Conservation (phyloP, 2,797 vertebrate species). For the Clarias laeviceps region DNA sequence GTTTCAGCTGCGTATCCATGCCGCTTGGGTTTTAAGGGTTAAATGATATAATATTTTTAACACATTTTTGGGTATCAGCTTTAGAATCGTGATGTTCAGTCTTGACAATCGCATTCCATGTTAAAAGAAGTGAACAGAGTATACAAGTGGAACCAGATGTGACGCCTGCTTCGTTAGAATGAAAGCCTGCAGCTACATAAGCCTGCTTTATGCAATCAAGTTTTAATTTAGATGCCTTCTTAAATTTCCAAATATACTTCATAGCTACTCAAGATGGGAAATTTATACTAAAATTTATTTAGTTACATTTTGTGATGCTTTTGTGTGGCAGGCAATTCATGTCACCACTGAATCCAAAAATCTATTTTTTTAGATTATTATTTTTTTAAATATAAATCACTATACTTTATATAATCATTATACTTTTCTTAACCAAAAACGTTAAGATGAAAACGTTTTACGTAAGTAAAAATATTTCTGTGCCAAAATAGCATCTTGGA, state of each 20-base stretch:
- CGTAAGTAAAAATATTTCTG: neutral
- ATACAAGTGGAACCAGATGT: neutral
- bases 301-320: too few relatives aligned
- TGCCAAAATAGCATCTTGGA: neutral
- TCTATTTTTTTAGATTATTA: too few relatives aligned
- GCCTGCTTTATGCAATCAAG: neutral
- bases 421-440: neutral
- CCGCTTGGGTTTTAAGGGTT: too few relatives aligned
- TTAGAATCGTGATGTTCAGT: neutral
- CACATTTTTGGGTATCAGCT: neutral
- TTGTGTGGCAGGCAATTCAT: too few relatives aligned
- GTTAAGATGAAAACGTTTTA: too few relatives aligned
- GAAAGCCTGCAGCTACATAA: neutral
- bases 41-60: neutral
- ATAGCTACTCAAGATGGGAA: neutral
- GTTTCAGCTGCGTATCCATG: too few relatives aligned
- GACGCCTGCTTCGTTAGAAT: neutral
- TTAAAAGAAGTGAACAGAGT: neutral
- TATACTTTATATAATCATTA: too few relatives aligned
- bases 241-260: neutral
- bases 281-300: too few relatives aligned
- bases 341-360: too few relatives aligned
- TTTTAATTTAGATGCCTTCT: neutral
- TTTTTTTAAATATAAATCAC: too few relatives aligned
- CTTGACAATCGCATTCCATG: too few relatives aligned